A percentile compares a stretch with the other conserved stretches of the same genome.
Conservation (phyloP, 1,140 invertebrate species). For the Diabrotica virgifera region DNA sequence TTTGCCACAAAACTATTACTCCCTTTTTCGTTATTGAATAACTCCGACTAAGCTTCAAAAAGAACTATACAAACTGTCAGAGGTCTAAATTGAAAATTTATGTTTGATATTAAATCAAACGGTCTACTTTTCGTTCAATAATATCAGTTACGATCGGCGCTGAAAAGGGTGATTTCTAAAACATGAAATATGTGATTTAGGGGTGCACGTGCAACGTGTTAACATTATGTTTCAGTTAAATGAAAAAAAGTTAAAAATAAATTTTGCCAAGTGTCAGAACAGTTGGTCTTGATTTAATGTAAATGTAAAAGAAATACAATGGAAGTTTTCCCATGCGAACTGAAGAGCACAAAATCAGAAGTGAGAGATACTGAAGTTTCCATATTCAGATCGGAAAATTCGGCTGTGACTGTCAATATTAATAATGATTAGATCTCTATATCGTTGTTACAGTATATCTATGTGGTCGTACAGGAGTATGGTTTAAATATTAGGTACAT, state of each 20-base stretch:
- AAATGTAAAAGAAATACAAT: too few relatives aligned
- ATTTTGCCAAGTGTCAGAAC: too few relatives aligned
- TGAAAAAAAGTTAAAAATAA: neutral
- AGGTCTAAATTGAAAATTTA: neutral
- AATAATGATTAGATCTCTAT: too few relatives aligned
- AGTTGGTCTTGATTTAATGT: too few relatives aligned
- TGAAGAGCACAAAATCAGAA: too few relatives aligned
- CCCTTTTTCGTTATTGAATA: slow-evolving; percentile 1
- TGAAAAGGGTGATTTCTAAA: slow-evolving; percentile 1
- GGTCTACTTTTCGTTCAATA: neutral
- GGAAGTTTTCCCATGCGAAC: too few relatives aligned
- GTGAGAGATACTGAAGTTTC: too few relatives aligned
- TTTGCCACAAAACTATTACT: neutral
- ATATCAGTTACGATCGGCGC: neutral
- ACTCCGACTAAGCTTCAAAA: neutral
- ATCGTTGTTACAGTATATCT: too few relatives aligned
- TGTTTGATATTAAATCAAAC: slow-evolving; percentile 3
- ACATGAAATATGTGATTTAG: slow-evolving; percentile 3
- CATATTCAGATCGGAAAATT: too few relatives aligned
- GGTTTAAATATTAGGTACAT: too few relatives aligned
- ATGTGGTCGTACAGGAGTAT: too few relatives aligned
- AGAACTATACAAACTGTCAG: slow-evolving; percentile 2
- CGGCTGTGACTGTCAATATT: too few relatives aligned
- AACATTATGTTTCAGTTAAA: neutral
- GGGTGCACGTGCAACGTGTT: slow-evolving; percentile 1